Evolutionary conservation across 2,888 invertebrate genomes (phyloP), one percentile per base, ranked within the genome.

Genomic region (Amiota communis): DNA sequence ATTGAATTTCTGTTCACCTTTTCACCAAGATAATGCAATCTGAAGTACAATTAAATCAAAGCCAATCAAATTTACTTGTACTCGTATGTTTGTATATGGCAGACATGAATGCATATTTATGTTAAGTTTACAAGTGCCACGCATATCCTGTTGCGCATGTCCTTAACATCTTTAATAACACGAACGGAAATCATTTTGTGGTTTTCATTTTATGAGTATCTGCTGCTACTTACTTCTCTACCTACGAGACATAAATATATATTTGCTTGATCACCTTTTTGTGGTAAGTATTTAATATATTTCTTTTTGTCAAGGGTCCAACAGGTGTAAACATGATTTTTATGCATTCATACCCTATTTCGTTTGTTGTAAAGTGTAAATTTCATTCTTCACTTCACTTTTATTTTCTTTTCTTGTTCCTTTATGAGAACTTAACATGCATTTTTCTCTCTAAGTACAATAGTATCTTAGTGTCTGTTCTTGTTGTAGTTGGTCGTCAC

Each of bases 161-260:
- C 49, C 72, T 74, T 36, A 36, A 6, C 36, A 36, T 36, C 36
- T 36, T 36, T 36, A 36, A 36, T 36, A 36, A 6, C 36, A 36
- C 77, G 17, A 74, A 76, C 83, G 83, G 83, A 83, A 86, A 81
- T 86, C 67, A 79, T 75, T 75, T 48, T 80, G 84, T 77, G 84
- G 86, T 84, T 81, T 85, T 77, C 82, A 78, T 85, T 78, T 36
- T 12, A 36, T 6, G 36, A 36, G 36, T 36, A 36, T 36, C 36
- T 36, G 36, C 36, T 6, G 36, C 36, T 36, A 36, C 36, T 36
- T 36, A 36, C 36, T 6, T 36, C 36, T 36, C 36, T 36, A 36
- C 36, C 36, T 36, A 36, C 36, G 36, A 36, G 36, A 36, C 36
- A 36, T 36, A 36, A 36, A 36, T 36, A 4, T 36, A 36, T 76